phyloP scores from a whole-genome alignment of 2,888 invertebrate genomes.

The Mamestra brassicae region DNA sequence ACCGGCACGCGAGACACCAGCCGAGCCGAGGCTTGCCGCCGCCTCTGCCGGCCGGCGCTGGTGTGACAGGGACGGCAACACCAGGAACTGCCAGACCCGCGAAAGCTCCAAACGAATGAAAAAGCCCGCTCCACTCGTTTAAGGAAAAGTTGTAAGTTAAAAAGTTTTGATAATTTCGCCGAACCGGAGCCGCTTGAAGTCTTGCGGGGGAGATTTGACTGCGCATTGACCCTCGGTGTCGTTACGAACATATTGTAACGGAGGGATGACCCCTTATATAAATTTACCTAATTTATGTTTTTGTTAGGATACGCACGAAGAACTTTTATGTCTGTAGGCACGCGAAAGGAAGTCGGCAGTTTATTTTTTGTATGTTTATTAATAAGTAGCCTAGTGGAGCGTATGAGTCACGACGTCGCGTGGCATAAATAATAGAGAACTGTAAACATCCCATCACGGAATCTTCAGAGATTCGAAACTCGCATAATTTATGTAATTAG shows the following conservation, averaged over 20 bases:
- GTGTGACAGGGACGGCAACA: conserved; percentile 80
- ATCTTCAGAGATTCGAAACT: conserved; percentile 71
- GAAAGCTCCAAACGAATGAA: conserved; percentile 81
- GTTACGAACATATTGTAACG: conserved; percentile 89
- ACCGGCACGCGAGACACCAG: conserved; percentile 78
- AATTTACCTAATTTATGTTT: conserved; percentile 90
- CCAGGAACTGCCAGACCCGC: conserved; percentile 69
- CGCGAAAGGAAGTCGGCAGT: conserved; percentile 88
- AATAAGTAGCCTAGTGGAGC: conserved; percentile 80
- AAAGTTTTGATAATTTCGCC: conserved; percentile 89
- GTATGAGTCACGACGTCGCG: conserved; percentile 82
- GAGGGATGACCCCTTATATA: conserved; percentile 89
- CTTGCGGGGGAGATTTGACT: conserved; percentile 85
- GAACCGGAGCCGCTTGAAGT: conserved; percentile 81
- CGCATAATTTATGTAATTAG: conserved; percentile 62
- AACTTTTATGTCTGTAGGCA: conserved; percentile 88
- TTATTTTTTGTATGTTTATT: conserved; percentile 86
- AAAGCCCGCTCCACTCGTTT: conserved; percentile 82
- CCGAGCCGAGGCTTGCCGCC: conserved; percentile 73
- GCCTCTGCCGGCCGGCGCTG: conserved; percentile 69
- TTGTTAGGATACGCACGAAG: conserved; percentile 89
- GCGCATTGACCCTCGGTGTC: conserved; percentile 86
- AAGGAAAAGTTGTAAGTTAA: conserved; percentile 89
- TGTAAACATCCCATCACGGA: conserved; percentile 79
- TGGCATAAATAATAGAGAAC: conserved; percentile 81